Evolutionary conservation across 2,888 invertebrate species (phyloP).

Genomic region (Yponomeuta sedellus): DNA sequence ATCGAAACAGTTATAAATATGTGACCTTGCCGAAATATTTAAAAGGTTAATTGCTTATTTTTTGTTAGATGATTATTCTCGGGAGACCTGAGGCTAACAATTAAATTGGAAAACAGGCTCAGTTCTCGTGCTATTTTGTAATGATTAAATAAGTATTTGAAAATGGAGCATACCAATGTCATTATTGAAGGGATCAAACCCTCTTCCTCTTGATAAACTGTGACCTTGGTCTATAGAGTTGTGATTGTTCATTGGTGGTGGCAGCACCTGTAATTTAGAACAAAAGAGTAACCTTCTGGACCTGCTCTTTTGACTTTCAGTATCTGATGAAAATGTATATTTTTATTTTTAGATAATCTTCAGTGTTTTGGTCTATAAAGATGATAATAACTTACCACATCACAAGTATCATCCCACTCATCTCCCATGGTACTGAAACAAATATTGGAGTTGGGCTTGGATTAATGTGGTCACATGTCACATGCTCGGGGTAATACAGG

Average conservation of each 20-base stretch:
- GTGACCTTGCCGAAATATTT: too few species aligned
- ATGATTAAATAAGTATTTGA: not conserved
- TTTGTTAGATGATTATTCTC: too few species aligned
- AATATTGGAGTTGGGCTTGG: slow-evolving; percentile 11
- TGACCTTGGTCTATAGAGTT: slow-evolving; percentile 66
- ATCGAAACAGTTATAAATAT: too few species aligned
- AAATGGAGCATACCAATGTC: slow-evolving; percentile 22
- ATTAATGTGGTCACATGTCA: not conserved
- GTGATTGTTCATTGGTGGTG: slow-evolving; percentile 25
- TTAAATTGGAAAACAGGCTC: too few species aligned
- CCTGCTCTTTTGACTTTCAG: not conserved
- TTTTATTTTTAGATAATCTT: too few species aligned
- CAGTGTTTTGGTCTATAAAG: not conserved
- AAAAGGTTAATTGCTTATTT: too few species aligned
- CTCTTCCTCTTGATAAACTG: slow-evolving; percentile 68
- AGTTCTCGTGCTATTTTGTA: too few species aligned
- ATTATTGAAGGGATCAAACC: slow-evolving; percentile 58
- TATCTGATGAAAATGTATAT: too few species aligned
- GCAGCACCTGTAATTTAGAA: not conserved
- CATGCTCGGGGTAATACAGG: too few species aligned
- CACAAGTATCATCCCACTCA: slow-evolving; percentile 72
- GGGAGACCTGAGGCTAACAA: too few species aligned
- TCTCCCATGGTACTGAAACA: slow-evolving; percentile 67
- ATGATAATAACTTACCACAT: slow-evolving; percentile 50
- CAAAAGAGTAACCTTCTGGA: not conserved